Evolutionary conservation across 2,113 vertebrate genomes (phyloP), one percentile per base, ranked within the genome.

Genomic region (Rhea pennata): DNA sequence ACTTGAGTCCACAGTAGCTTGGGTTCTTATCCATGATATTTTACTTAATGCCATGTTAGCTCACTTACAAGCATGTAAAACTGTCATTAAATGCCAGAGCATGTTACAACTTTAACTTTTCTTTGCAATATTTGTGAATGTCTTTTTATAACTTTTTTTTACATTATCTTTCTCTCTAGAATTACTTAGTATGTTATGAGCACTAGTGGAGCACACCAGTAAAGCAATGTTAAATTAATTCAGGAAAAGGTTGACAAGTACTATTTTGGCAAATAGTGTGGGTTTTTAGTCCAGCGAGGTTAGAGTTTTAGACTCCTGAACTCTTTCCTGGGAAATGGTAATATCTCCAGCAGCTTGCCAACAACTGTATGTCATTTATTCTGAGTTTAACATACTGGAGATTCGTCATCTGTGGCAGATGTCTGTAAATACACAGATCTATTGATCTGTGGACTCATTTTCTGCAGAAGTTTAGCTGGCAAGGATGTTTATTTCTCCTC

Each of bases 381-480:
- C 87, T 42, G 91, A 64, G 74, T 84, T 87, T 46, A 80, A 31
- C 85, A 74, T 95, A 12, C 54, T 91, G 91, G 62, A 85, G 31
- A 79, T 79, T 87, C 36, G 54, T 92, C 44, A 62, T 58, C 58
- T 70, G 40, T 82, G 84, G 42, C 74, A 91, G 40, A 85, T 89
- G 59, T 91, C 88, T 84, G 53, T 96, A 89, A 92, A 87, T 50
- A 89, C 51, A 87, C 79, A 94, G 36, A 24, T 54, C 40, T 66
- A 22, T 84, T 91, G 83, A 94, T 82, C 44, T n/a, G 42, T 36
- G 33, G 40, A 48, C 26, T 92, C 40, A 6, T 79, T 92, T 95
- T 85, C 62, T 93, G 53, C 39, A 70, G 74, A 66, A 84, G 50
- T 20, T 36, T 73, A 40, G 15, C 44, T 76, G 86, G 73, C 48